Conservation (phyloP, 2,113 vertebrate genomes). For the Ptilorrhoa leucosticta region DNA sequence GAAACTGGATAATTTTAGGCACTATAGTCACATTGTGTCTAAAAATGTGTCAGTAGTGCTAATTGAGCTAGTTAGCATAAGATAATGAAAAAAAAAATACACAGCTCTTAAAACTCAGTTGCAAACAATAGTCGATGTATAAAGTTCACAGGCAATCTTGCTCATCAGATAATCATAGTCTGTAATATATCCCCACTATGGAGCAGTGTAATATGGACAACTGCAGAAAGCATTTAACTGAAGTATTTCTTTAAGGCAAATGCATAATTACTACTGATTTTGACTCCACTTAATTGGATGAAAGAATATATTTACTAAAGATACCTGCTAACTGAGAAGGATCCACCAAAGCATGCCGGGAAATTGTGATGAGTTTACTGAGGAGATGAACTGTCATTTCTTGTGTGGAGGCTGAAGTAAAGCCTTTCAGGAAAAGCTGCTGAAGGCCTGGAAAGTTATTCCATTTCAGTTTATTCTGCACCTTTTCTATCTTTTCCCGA, state of each 20-base stretch:
- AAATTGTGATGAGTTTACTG: slow-evolving; percentile 93
- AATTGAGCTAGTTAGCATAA: not conserved
- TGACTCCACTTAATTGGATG: not conserved
- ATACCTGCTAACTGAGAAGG: slow-evolving; percentile 91
- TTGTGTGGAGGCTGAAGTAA: slow-evolving; percentile 93
- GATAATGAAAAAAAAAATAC: not conserved
- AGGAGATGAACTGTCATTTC: slow-evolving; percentile 98
- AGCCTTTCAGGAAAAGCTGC: slow-evolving; percentile 96
- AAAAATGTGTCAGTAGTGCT: not conserved
- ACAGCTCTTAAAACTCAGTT: not conserved
- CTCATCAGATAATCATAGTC: not conserved
- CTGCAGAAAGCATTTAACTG: not conserved
- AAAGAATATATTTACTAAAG: not conserved
- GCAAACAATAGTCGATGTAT: not conserved
- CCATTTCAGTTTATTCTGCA: slow-evolving; percentile 93
- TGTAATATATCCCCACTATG: not conserved
- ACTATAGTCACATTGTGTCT: not conserved
- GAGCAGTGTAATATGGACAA: not conserved
- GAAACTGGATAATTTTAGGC: not conserved
- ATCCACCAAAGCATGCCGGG: slow-evolving; percentile 88
- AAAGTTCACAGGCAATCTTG: not conserved
- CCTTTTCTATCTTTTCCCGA: slow-evolving; percentile 88
- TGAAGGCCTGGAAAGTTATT: slow-evolving; percentile 94
- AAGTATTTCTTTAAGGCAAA: not conserved
- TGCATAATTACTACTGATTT: not conserved